Conservation (phyloP, 2,888 invertebrate genomes). For the Eurytoma californica region DNA sequence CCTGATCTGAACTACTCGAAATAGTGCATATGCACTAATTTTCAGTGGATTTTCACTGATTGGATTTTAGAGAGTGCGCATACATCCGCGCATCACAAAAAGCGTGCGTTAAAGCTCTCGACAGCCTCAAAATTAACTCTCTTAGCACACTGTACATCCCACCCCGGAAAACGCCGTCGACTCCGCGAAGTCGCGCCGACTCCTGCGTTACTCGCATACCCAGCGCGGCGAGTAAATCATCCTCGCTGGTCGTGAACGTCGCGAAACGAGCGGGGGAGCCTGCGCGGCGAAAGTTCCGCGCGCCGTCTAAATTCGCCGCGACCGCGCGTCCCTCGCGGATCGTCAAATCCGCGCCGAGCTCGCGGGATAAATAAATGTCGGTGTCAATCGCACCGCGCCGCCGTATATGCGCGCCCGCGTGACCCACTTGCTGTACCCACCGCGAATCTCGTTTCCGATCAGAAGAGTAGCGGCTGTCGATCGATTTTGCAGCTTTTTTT, state of each 20-base stretch:
- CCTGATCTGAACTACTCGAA: too few species aligned
- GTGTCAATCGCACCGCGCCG: slow-evolving; percentile 1
- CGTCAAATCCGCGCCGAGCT: slow-evolving; percentile 22
- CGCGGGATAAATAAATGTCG: slow-evolving; percentile 31
- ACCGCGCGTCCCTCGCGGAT: not conserved
- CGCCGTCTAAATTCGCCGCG: too few species aligned
- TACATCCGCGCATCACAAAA: too few species aligned
- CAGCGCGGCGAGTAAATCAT: not conserved
- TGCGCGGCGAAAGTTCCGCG: not conserved
- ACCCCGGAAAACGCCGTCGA: too few species aligned
- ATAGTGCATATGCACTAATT: too few species aligned
- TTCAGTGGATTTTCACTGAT: too few species aligned
- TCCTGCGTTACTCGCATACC: too few species aligned
- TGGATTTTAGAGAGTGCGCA: too few species aligned
- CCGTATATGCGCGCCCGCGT: not conserved
- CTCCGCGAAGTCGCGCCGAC: too few species aligned
- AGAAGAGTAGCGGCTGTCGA: not conserved
- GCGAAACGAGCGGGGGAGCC: not conserved
- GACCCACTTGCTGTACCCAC: not conserved
- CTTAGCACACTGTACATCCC: too few species aligned
- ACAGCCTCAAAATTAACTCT: too few species aligned
- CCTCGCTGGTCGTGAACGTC: not conserved
- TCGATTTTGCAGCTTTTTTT: not conserved
- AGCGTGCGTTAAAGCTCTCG: too few species aligned
- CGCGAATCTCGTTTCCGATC: not conserved